Evolutionary conservation across 2,888 invertebrate species (phyloP), one percentile per base, ranked within the genome.

Genomic region (Tromatobia lineatoria): DNA sequence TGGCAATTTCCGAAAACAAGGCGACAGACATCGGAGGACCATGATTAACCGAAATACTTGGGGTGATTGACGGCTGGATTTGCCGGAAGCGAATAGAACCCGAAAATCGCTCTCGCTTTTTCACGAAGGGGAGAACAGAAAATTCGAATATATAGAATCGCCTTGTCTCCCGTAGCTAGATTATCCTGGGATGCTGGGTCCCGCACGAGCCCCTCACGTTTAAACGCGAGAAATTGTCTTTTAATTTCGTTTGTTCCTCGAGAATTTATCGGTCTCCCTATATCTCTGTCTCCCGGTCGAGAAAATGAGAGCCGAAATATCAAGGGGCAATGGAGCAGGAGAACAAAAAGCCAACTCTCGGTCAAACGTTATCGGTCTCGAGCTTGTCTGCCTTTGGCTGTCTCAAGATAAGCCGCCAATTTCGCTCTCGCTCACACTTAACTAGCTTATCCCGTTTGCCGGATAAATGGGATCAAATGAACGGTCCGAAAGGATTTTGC

Each of bases 211-310:
- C 18, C 23, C 42, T 38, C 50, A 50, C 52, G 50, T 64, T 64
- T 23, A 15, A 38, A 23, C 15, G 15, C 52, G 64, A 75, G 13
- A 75, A 61, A 75, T 64, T 11, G 52, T 47, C 50, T n/a, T 75
- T 52, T 57, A 64, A 38, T 29, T 75, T 66, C 29, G 50, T 38
- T 50, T 18, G 20, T 15, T 25, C 29, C 25, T 54, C 11, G 54
- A 23, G 15, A 20, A 61, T 74, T 73, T 45, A 73, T 73, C 15
- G 59, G 25, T n/a, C 47, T 47, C 59, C 18, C 25, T 29, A 1
- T 11, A 3, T 61, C 47, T 59, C 18, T 13, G 25, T 47, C 29
- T 74, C 42, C 15, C 20, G 54, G 23, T 23, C 23, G 8, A 54
- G 73, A 73, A 25, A 18, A 42, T 59, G 59, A 13, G 45, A 8